Evolutionary conservation across 2,888 invertebrate genomes (phyloP).

Genomic region (Adineta ricciae): DNA sequence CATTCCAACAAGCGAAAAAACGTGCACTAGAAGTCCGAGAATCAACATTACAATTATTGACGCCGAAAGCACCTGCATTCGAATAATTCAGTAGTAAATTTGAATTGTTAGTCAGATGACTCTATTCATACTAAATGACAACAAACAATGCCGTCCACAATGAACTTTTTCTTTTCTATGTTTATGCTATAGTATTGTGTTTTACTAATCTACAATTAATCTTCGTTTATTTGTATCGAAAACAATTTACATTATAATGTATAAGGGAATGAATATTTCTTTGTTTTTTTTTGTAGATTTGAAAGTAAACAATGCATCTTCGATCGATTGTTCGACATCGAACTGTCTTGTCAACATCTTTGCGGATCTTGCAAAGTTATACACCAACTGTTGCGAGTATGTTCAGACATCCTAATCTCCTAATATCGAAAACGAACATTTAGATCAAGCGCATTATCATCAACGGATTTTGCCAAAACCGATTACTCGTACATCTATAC

Average conservation of each 20-base stretch:
- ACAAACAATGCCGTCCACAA: neutral
- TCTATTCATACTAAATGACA: neutral
- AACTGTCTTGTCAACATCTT: neutral
- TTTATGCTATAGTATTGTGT: neutral
- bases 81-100: neutral
- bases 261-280: neutral
- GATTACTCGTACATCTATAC: neutral
- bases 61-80: neutral
- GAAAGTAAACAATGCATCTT: neutral
- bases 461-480: neutral
- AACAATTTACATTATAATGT: neutral
- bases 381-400: neutral
- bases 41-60: slow-evolving; percentile 5
- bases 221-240: neutral
- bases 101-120: neutral
- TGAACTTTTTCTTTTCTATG: neutral
- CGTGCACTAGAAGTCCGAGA: neutral
- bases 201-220: neutral
- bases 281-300: neutral
- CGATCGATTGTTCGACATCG: neutral
- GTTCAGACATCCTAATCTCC: neutral
- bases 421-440: neutral
- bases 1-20: neutral
- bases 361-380: neutral
- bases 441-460: neutral